These are phyloP conservation scores for Macroglossus sobrinus DNA, from an alignment of 2,113 vertebrate species.

Conservation along the genomic window DNA sequence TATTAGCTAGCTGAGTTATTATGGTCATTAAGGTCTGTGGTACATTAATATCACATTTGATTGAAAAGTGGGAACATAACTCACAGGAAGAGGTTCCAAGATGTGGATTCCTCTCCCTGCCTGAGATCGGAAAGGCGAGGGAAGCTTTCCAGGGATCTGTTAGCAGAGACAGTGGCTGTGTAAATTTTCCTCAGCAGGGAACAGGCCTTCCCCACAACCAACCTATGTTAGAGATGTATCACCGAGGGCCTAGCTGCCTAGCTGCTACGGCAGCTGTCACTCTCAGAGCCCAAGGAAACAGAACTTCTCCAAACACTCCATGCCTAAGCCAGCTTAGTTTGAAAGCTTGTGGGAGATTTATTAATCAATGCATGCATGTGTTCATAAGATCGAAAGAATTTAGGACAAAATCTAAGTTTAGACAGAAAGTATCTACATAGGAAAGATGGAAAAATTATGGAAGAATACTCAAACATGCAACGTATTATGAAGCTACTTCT, in stretches of 20 bases:
- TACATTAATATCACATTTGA: background rate
- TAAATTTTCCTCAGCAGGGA: background rate
- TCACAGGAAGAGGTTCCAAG: constrained; percentile 9
- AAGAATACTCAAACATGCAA: background rate
- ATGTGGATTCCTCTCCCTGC: background rate
- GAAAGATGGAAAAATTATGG: background rate
- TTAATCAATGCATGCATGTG: background rate
- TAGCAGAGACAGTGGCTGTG: background rate
- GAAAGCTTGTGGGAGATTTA: background rate
- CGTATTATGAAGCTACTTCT: background rate
- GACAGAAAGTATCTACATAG: background rate
- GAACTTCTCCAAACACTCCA: background rate
- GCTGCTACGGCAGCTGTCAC: background rate
- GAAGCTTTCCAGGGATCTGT: background rate
- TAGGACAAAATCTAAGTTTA: constrained; percentile 23
- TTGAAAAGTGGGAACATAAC: background rate
- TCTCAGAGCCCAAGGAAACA: background rate
- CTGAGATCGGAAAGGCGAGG: background rate
- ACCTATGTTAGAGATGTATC: background rate
- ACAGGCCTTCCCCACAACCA: background rate
- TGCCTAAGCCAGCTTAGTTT: background rate
- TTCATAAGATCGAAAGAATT: constrained; percentile 8
- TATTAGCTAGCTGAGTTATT: background rate
- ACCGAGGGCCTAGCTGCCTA: background rate
- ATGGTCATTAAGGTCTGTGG: background rate